A percentile compares a stretch with the other conserved stretches of the same genome.
Conservation (phyloP, 2,888 invertebrate genomes). For the Ophion obscuratus region DNA sequence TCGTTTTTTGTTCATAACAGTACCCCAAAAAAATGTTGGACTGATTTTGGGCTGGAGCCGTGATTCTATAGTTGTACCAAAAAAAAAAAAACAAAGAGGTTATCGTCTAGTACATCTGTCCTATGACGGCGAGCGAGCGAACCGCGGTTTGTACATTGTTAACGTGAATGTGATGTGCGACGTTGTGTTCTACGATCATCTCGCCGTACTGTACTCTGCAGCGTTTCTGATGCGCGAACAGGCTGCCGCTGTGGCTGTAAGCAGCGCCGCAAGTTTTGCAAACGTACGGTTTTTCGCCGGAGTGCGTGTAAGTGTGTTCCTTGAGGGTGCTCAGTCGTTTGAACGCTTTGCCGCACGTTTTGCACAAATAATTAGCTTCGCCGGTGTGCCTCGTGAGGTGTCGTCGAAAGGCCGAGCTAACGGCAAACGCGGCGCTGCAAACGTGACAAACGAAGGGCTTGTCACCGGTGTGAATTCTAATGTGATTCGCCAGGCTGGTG, state of each 20-base stretch:
- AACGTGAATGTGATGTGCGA: slow-evolving; percentile 81
- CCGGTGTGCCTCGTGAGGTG: slow-evolving; percentile 82
- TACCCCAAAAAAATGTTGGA: too few species aligned
- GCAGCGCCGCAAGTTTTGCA: slow-evolving; percentile 83
- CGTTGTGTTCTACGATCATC: slow-evolving; percentile 78
- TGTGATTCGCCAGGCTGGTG: slow-evolving; percentile 82
- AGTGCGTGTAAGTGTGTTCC: slow-evolving; percentile 83
- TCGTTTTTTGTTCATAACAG: too few species aligned
- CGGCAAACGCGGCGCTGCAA: slow-evolving; percentile 83
- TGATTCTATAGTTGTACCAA: too few species aligned
- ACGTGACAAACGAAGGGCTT: slow-evolving; percentile 83
- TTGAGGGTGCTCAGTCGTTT: slow-evolving; percentile 82
- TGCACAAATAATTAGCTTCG: slow-evolving; percentile 83
- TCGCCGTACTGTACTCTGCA: slow-evolving; percentile 81
- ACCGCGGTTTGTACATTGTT: slow-evolving; percentile 81
- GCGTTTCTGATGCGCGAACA: slow-evolving; percentile 82
- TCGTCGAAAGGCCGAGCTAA: slow-evolving; percentile 80
- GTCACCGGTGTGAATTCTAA: slow-evolving; percentile 82
- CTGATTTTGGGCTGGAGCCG: too few species aligned
- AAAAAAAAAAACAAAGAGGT: slow-evolving; percentile 46
- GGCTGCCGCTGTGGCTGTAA: slow-evolving; percentile 82
- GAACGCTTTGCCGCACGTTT: slow-evolving; percentile 82
- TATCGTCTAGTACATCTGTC: slow-evolving; percentile 79
- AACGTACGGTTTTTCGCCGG: slow-evolving; percentile 82
- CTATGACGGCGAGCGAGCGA: slow-evolving; percentile 81